Conservation (phyloP, 2,888 invertebrate species). For the Seladonia tumulorum region DNA sequence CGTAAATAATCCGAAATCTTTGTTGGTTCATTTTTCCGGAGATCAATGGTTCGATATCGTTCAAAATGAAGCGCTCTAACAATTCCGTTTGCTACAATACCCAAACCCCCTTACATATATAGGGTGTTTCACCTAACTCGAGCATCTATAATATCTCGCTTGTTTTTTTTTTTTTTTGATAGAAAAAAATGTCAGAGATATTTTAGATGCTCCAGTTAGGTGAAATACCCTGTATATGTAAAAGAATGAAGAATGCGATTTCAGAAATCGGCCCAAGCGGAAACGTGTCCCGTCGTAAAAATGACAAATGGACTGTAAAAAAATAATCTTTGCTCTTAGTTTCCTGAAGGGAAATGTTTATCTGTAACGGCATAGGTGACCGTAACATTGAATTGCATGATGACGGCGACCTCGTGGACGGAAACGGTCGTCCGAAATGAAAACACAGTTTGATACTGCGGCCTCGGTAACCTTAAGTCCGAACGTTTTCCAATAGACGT, state of each 20-base stretch:
- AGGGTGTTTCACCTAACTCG: too few species aligned
- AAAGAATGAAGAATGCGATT: too few species aligned
- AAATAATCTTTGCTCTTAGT: background rate
- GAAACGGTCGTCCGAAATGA: background rate
- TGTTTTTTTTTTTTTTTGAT: too few species aligned
- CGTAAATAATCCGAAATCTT: background rate
- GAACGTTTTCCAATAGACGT: background rate
- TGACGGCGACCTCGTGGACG: background rate
- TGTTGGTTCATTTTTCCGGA: background rate
- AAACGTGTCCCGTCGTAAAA: background rate
- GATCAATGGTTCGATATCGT: background rate
- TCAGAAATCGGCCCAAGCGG: background rate
- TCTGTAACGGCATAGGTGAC: background rate
- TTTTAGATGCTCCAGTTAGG: too few species aligned
- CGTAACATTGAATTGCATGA: background rate
- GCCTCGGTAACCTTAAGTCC: background rate
- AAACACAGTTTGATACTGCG: background rate
- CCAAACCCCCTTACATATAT: too few species aligned
- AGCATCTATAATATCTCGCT: too few species aligned
- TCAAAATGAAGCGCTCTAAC: background rate
- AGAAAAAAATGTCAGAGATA: too few species aligned
- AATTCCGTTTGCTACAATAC: background rate
- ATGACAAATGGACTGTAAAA: background rate
- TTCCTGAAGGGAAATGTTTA: background rate
- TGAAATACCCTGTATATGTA: too few species aligned